Evolutionary conservation across 1,140 invertebrate species (phyloP).

Genomic region (Teleopsis dalmanni): DNA sequence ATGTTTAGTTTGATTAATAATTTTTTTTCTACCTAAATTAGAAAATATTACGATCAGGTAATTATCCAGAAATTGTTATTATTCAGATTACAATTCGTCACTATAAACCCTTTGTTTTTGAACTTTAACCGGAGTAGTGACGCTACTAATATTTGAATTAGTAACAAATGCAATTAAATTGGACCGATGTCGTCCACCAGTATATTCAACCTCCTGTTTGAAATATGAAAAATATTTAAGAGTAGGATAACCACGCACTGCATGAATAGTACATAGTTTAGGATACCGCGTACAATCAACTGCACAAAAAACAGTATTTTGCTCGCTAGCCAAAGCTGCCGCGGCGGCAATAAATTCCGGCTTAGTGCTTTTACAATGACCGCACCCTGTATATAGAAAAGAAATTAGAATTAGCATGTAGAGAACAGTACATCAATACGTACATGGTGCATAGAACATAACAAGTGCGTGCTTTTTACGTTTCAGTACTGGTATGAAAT

Average conservation of each 20-base stretch:
- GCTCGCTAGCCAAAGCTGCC: constrained; percentile 61
- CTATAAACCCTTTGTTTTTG: not conserved
- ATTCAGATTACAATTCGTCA: constrained; percentile 4
- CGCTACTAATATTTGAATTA: constrained; percentile 49
- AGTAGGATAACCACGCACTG: constrained; percentile 78
- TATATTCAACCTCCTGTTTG: constrained; percentile 59
- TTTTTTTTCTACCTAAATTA: too few species aligned
- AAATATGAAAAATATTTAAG: constrained; percentile 80
- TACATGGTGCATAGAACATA: constrained; percentile 90
- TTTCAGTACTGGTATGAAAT: constrained; percentile 55
- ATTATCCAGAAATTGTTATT: too few species aligned
- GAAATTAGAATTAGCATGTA: not conserved
- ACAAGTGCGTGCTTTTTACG: constrained; percentile 65
- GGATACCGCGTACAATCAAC: constrained; percentile 71
- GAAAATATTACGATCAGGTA: too few species aligned
- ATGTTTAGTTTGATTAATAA: too few species aligned
- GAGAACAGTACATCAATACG: constrained; percentile 34
- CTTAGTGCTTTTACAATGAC: constrained; percentile 83
- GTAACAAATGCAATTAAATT: constrained; percentile 62
- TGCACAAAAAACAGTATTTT: constrained; percentile 69
- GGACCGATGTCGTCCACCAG: constrained; percentile 63
- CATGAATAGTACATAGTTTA: constrained; percentile 58
- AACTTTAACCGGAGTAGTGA: too few species aligned
- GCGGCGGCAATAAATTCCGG: constrained; percentile 76
- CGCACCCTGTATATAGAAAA: constrained; percentile 63